A percentile compares a stretch with the other conserved stretches of the same genome.
phyloP scores from a whole-genome alignment of 2,113 vertebrate species.

The Cheirogaleus medius region DNA sequence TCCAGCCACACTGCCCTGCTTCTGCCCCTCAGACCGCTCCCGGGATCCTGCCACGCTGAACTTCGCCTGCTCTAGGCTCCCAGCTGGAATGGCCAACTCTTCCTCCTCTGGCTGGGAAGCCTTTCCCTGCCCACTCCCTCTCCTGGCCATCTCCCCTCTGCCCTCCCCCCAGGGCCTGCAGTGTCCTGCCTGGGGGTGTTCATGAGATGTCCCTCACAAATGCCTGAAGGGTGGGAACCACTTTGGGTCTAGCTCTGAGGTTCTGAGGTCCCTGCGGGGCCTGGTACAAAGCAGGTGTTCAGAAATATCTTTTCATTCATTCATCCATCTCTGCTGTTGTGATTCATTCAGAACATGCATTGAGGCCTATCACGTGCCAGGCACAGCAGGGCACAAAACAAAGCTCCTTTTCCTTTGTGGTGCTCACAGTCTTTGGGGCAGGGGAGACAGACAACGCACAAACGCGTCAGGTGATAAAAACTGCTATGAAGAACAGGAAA shows the following conservation, averaged over 20 bases:
- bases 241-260: neutral
- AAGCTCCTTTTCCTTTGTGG: neutral
- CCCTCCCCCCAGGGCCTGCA: neutral
- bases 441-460: neutral
- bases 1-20: neutral
- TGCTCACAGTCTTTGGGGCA: neutral
- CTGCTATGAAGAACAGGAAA: neutral
- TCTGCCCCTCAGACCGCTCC: neutral
- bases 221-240: neutral
- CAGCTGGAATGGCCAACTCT: neutral
- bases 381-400: neutral
- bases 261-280: neutral
- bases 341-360: neutral
- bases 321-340: neutral
- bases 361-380: neutral
- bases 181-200: neutral
- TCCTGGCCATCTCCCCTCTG: neutral
- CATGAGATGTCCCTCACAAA: neutral
- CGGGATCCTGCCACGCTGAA: neutral
- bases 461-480: neutral
- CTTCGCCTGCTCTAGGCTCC: neutral
- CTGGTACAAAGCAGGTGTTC: neutral
- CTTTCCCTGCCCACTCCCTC: neutral
- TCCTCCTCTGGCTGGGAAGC: neutral
- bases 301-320: neutral